Conservation (phyloP, 2,113 vertebrate species). For the Machaerirhynchus nigripectus region DNA sequence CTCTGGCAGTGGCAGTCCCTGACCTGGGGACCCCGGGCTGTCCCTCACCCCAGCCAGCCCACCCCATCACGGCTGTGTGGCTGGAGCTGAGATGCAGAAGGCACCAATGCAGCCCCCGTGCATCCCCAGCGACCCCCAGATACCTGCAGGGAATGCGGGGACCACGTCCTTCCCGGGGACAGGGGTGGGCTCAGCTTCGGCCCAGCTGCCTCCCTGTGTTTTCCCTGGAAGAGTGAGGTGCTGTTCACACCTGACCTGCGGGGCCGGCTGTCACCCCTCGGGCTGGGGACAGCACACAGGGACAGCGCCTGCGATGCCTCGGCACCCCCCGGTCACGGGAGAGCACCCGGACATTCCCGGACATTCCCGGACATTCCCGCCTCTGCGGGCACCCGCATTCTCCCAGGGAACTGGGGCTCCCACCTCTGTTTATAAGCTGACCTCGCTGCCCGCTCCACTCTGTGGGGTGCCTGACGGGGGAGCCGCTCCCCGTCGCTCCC, state of each 20-base stretch:
- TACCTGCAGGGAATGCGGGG: not conserved
- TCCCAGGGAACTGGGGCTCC: not conserved
- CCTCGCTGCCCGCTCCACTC: not conserved
- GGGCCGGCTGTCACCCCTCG: not conserved
- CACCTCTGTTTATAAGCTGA: not conserved
- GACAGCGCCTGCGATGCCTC: fast-evolving
- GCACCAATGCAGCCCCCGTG: not conserved
- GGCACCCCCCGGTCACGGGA: fast-evolving
- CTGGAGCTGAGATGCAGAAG: not conserved
- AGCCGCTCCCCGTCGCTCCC: not conserved
- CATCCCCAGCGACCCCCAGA: not conserved
- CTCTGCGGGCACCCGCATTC: not conserved
- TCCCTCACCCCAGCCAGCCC: not conserved
- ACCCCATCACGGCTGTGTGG: not conserved
- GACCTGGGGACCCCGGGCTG: not conserved
- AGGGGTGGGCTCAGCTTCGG: not conserved
- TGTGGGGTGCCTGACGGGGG: not conserved
- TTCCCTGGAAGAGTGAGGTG: not conserved
- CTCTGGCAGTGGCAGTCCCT: fast-evolving
- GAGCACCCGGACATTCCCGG: not conserved
- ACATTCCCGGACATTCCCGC: not conserved
- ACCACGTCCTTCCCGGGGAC: not conserved
- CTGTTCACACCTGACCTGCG: too few relatives aligned
- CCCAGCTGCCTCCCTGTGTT: not conserved
- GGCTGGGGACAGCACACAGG: not conserved